Base-by-base conservation (phyloP, 1,140 invertebrate species). In the Lordiphosa stackelbergi region DNA sequence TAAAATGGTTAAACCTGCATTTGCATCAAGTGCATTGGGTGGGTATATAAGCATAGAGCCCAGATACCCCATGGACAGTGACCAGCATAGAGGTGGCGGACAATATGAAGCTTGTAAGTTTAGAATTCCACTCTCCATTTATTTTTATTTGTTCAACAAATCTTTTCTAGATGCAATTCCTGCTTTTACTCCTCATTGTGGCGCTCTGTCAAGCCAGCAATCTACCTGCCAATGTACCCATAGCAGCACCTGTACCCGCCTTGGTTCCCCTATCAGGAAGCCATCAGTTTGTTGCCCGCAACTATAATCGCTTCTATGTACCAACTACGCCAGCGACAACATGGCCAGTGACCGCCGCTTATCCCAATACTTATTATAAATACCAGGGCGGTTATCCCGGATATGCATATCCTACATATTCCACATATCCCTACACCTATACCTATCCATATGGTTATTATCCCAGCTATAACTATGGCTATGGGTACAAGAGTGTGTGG, bases 211-310 rank as follows among this genome's bases (percentile, higher is more conserved):
- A 31, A 8, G 28, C 28, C 28, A 31, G 28, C 28, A 31, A 31
- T 31, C 0, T 31, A 31, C 28, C 28, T 31, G 28, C 28, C 28
- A 31, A 1, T 31, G 28, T 8, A 8, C 28, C 28, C 6, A 8
- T 31, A 78, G 42, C 22, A 1, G 38, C 47, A 36, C 46, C 38
- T 19, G 22, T 53, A 12, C 47, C 56, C 2, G 19, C 49, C 2
- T 19, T 72, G 19, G 38, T 84, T 13, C 79, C 84, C 0, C 40
- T 83, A 28, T 45, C 74, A 12, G 52, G 53, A 5, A 75, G 74
- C 36, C 73, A 81, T 54, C 77, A 86, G 62, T 86, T 86, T 37
- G 61, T 86, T 9, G 51, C 72, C 10, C 74, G 69, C 1, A 81
- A 71, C 51, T 71, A 72, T 43, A 69, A 81, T 56, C 71, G 74